Evolutionary conservation across 2,797 vertebrate genomes (phyloP), one percentile per base, ranked within the genome.

Genomic region (Denticeps clupeoides): DNA sequence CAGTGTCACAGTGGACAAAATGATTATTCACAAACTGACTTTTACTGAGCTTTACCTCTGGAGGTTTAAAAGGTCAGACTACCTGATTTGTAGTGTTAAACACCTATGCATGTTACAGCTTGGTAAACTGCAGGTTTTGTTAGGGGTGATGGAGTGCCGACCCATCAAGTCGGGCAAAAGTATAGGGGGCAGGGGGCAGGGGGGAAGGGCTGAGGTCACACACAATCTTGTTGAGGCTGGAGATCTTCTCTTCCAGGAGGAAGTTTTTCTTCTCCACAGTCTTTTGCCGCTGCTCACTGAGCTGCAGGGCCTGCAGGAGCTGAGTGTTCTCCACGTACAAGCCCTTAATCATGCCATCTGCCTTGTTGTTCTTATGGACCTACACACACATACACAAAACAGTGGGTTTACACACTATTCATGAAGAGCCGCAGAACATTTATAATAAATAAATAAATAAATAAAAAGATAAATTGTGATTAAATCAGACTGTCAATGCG

Each of bases 221-320:
- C 44, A 95, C 84, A 0, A 94, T 93, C 37, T 87, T 86, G 64
- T 86, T 89, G 19, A 97, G 88, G 64, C 82, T 93, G 51, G 84
- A 87, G 51, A 97, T 93, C 69, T 96, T 97, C 70, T 95, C 91
- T 10, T 93, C 92, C 28, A 95, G 78, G 3, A 96, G 79, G 66
- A 87, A 91, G 79, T 93, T 95, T 59, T 86, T 97, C 81, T 90
- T 94, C 64, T 95, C 89, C 0, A 86, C 68, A 0, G 81, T 86
- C 56, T 85, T 89, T 49, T 95, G 87, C 40, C 86, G 69, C 68
- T 90, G 87, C 58, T 93, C 87, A 0, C 87, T 91, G 28, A 73
- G 71, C 77, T 93, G 88, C 80, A 97, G 70, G 26, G 87, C 87
- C 64, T 89, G 87, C 53, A 93, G 79, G 49, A 97, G 85, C 59